Evolutionary conservation across 2,113 vertebrate species (phyloP).

Genomic region (Limanda limanda): DNA sequence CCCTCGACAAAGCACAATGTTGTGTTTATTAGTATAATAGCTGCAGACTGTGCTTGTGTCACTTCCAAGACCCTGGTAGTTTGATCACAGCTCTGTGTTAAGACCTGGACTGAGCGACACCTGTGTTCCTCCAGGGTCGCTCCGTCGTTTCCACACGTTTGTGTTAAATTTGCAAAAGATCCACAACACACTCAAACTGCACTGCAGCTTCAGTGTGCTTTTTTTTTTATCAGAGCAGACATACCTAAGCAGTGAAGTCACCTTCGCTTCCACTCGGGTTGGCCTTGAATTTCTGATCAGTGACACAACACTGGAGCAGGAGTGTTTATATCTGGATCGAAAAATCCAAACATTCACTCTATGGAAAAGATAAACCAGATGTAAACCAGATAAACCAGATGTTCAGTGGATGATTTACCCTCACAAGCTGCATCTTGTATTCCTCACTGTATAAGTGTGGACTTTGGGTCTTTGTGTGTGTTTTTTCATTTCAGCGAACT

Average conservation of each 20-base stretch:
- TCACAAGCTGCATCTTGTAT: neutral
- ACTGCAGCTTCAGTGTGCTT: neutral
- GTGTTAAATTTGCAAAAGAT: neutral
- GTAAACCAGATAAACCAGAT: neutral
- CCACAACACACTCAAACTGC: neutral
- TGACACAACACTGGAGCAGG: neutral
- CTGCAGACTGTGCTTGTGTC: neutral
- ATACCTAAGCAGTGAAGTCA: conserved; percentile 8
- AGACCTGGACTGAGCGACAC: neutral
- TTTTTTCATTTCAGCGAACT: neutral
- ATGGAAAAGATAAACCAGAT: neutral
- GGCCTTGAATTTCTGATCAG: neutral
- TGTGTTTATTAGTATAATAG: neutral
- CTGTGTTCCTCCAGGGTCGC: neutral
- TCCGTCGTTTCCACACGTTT: neutral
- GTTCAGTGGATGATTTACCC: too few relatives aligned
- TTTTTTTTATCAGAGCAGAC: neutral
- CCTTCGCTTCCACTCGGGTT: neutral
- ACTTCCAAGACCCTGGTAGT: neutral
- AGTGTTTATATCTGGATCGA: neutral
- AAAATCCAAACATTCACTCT: neutral
- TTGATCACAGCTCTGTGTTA: neutral
- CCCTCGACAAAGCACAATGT: neutral
- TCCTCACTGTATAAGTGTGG: neutral
- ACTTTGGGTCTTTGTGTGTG: neutral